A percentile compares a stretch with the other conserved stretches of the same genome.
phyloP scores from a whole-genome alignment of 2,888 invertebrate species.

The Eurytoma californica region DNA sequence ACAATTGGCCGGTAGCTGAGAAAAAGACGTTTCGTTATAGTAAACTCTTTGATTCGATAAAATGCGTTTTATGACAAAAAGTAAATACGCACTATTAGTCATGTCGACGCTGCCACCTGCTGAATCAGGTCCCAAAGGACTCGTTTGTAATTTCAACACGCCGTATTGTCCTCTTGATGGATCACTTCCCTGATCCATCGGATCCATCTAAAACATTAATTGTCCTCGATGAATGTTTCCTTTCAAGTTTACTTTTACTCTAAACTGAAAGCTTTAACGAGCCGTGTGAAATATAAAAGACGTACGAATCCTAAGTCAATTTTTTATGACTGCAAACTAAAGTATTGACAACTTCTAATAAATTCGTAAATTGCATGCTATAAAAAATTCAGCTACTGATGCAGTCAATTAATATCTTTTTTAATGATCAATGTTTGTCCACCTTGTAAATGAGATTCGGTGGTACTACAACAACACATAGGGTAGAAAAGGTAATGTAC shows the following conservation, averaged over 20 bases:
- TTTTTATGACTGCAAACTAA: too few relatives aligned
- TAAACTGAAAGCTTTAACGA: too few relatives aligned
- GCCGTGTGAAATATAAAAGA: too few relatives aligned
- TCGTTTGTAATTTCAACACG: constrained; percentile 85
- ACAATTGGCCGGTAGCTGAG: constrained; percentile 76
- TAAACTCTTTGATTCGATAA: background rate
- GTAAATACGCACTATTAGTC: constrained; percentile 62
- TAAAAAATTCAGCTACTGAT: background rate
- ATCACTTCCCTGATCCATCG: constrained; percentile 76
- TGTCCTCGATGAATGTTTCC: too few relatives aligned
- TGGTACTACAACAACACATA: too few relatives aligned
- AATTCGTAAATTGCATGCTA: too few relatives aligned
- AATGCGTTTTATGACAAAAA: background rate
- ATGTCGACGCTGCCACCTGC: constrained; percentile 65
- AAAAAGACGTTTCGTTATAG: constrained; percentile 17
- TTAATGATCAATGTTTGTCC: too few relatives aligned
- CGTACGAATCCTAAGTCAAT: too few relatives aligned
- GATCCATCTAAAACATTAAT: constrained; percentile 77
- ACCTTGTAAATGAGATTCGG: too few relatives aligned
- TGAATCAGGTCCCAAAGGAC: constrained; percentile 75
- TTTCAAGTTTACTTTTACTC: too few relatives aligned
- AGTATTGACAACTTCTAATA: too few relatives aligned
- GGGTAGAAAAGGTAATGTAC: constrained; percentile 25
- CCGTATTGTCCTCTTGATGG: constrained; percentile 81
- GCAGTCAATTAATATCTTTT: too few relatives aligned